Percentiles rank a stretch among this genome's conserved stretches.
phyloP scores from a whole-genome alignment of 2,113 vertebrate genomes.

The Anolis sagrei region DNA sequence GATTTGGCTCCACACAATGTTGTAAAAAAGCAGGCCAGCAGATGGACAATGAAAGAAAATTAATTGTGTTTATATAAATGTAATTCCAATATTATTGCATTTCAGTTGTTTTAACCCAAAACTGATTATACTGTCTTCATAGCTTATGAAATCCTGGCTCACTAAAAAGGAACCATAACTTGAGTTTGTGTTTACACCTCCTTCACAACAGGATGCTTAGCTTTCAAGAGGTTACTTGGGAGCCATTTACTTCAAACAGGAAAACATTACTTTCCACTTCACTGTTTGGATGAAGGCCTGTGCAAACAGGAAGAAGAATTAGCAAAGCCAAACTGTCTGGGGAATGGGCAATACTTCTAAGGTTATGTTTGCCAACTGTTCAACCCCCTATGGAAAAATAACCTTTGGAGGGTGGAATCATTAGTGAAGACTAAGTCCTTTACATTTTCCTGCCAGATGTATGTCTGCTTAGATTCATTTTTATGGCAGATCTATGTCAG shows the following conservation, averaged over 20 bases:
- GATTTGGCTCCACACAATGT: too few species aligned
- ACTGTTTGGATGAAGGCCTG: conserved; percentile 43
- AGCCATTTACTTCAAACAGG: conserved; percentile 50
- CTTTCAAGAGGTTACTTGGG: conserved; percentile 25
- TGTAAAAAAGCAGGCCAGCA: too few species aligned
- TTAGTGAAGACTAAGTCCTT: not conserved
- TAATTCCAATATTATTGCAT: not conserved
- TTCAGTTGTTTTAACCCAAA: not conserved
- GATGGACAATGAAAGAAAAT: too few species aligned
- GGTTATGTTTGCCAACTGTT: not conserved
- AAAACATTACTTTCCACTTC: conserved; percentile 44
- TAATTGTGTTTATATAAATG: too few species aligned
- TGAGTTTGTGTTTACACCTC: not conserved
- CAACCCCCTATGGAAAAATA: not conserved
- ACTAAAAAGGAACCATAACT: not conserved
- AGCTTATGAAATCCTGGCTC: not conserved
- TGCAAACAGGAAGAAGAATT: conserved; percentile 44
- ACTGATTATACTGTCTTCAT: not conserved
- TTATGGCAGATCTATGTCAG: not conserved
- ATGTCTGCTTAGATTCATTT: not conserved
- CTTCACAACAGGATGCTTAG: conserved; percentile 51
- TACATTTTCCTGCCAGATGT: not conserved
- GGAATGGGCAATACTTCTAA: not conserved
- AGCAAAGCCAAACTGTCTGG: not conserved
- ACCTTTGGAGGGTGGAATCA: not conserved